phyloP scores from a whole-genome alignment of 2,888 invertebrate genomes.

The Chrysotoxum bicinctum region DNA sequence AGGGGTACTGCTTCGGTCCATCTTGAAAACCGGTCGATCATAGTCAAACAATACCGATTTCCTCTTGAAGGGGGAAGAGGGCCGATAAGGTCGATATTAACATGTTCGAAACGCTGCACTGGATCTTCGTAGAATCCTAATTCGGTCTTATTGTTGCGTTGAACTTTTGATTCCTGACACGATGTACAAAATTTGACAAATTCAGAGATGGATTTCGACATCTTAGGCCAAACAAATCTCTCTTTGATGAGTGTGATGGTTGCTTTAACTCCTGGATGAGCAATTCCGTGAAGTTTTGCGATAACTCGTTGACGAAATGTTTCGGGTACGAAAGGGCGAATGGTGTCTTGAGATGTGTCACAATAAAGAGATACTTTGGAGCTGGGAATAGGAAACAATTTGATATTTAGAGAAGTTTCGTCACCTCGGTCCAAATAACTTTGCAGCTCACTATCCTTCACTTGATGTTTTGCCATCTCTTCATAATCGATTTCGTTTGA shows the following conservation, averaged over 20 bases:
- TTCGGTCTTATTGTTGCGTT: background rate
- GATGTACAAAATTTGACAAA: too few relatives aligned
- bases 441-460: too few relatives aligned
- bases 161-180: too few relatives aligned
- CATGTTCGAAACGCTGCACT: background rate
- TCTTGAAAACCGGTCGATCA: background rate
- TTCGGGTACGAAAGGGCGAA: conserved; percentile 4
- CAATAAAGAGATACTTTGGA: background rate
- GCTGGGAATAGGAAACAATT: conserved; percentile 3
- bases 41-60: background rate
- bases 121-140: background rate
- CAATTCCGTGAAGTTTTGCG: too few relatives aligned
- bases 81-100: background rate
- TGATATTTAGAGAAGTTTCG: background rate
- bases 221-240: too few relatives aligned
- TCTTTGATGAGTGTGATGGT: too few relatives aligned
- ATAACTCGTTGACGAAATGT: too few relatives aligned
- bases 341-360: background rate
- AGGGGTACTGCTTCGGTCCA: background rate
- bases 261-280: too few relatives aligned
- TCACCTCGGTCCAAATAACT: too few relatives aligned
- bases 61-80: background rate
- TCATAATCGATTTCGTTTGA: too few relatives aligned
- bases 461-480: too few relatives aligned
- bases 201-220: too few relatives aligned